phyloP scores from a whole-genome alignment of 2,113 vertebrate species.

The human (Homo sapiens) region DNA sequence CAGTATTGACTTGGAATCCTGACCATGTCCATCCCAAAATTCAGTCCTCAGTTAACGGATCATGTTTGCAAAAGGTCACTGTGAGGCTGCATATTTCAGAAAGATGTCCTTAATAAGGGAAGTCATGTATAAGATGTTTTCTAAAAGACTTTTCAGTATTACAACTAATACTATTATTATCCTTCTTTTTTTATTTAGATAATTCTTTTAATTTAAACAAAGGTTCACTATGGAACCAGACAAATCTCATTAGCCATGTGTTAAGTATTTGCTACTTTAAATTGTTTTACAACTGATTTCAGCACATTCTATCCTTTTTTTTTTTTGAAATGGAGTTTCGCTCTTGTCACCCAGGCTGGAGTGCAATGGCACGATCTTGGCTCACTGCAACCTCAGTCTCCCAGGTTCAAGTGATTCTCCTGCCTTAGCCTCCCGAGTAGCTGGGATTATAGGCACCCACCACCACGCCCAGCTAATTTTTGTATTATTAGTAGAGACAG shows the following conservation, averaged over 20 bases:
- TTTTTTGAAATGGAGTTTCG: no score
- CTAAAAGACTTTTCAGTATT: constrained; percentile 54
- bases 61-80: constrained; percentile 28
- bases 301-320: not conserved
- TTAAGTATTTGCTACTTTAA: not conserved
- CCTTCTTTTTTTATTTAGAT: constrained; percentile 50
- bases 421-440: no score
- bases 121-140: not conserved
- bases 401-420: no score
- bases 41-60: constrained; percentile 57
- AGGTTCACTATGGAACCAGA: constrained; percentile 53
- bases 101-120: constrained; percentile 55
- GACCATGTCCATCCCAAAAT: constrained; percentile 70
- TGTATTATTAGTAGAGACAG: no score
- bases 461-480: no score
- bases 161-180: constrained; percentile 33
- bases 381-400: no score
- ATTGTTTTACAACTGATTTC: not conserved
- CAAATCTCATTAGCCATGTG: constrained; percentile 39
- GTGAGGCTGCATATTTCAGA: constrained; percentile 43
- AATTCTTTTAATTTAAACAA: constrained; percentile 59
- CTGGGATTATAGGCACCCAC: no score
- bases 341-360: no score
- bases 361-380: no score
- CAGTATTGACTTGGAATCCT: constrained; percentile 81